Conservation (phyloP, 2,113 vertebrate species). For the Centropus bengalensis region DNA sequence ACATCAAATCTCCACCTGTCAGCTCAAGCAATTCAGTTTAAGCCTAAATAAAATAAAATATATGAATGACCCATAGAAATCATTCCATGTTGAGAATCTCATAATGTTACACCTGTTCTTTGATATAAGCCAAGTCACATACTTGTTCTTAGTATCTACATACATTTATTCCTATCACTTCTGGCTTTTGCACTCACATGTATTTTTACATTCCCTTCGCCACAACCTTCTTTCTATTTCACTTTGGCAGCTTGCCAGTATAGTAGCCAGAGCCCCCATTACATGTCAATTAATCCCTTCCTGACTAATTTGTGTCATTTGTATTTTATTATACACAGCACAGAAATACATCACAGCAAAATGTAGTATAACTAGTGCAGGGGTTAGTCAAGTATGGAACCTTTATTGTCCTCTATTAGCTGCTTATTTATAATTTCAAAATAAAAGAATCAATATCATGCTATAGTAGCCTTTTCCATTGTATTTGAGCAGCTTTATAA, state of each 20-base stretch:
- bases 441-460: conserved; percentile 16
- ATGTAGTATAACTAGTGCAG: conserved; percentile 41
- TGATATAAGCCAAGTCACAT: not conserved
- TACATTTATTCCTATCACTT: not conserved
- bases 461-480: not conserved
- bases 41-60: conserved; percentile 20
- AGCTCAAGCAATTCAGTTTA: not conserved
- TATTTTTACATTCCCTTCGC: not conserved
- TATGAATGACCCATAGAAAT: not conserved
- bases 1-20: not conserved
- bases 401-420: conserved; percentile 44
- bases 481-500: not conserved
- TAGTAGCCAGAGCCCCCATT: conserved; percentile 44
- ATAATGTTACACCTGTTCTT: not conserved
- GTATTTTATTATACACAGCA: conserved; percentile 48
- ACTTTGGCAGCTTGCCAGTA: conserved; percentile 45
- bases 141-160: not conserved
- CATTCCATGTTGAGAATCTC: not conserved
- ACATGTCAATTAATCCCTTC: conserved; percentile 68
- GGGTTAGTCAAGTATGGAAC: conserved; percentile 55
- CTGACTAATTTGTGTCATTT: conserved; percentile 63
- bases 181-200: not conserved
- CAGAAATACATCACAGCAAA: conserved; percentile 36
- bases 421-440: conserved; percentile 35
- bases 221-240: conserved; percentile 34